These are phyloP conservation scores for Microtus oregoni DNA, from an alignment of 2,113 vertebrate genomes.

Conservation along the genomic window DNA sequence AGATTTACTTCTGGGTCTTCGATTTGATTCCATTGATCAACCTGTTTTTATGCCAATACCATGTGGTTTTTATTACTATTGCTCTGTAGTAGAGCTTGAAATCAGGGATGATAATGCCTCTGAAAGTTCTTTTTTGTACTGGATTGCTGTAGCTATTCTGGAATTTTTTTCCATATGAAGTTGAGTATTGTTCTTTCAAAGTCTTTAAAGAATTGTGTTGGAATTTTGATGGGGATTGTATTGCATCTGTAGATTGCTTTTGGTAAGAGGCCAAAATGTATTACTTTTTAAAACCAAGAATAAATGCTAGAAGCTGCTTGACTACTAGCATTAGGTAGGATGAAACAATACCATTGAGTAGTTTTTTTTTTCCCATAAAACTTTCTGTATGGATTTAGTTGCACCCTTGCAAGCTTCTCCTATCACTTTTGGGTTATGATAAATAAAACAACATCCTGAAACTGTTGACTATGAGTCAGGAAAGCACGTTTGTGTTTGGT, in stretches of 20 bases:
- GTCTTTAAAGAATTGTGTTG: background rate
- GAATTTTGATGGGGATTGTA: background rate
- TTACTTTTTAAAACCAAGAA: conserved; percentile 26
- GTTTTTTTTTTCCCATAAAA: background rate
- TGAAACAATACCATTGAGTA: background rate
- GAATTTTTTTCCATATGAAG: background rate
- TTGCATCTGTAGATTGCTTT: background rate
- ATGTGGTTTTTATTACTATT: too few species aligned
- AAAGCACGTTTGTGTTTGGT: conserved; percentile 56
- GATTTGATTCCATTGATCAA: too few species aligned
- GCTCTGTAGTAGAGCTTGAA: too few species aligned
- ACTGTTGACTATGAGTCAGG: conserved; percentile 36
- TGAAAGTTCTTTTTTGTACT: too few species aligned
- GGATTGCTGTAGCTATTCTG: too few species aligned
- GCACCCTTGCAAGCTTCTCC: background rate
- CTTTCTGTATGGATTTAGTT: conserved; percentile 35
- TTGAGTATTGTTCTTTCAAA: background rate
- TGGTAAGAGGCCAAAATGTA: background rate
- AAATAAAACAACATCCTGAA: conserved; percentile 54
- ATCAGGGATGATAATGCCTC: too few species aligned
- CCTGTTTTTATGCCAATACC: too few species aligned
- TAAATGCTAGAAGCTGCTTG: conserved; percentile 29
- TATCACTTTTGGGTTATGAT: conserved; percentile 47
- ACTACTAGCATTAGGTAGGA: background rate
- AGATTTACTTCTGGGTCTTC: too few species aligned